Percentiles rank a stretch among this genome's conserved stretches.
Evolutionary conservation across 1,140 invertebrate species (phyloP).

Genomic region (Solenopsis invicta): DNA sequence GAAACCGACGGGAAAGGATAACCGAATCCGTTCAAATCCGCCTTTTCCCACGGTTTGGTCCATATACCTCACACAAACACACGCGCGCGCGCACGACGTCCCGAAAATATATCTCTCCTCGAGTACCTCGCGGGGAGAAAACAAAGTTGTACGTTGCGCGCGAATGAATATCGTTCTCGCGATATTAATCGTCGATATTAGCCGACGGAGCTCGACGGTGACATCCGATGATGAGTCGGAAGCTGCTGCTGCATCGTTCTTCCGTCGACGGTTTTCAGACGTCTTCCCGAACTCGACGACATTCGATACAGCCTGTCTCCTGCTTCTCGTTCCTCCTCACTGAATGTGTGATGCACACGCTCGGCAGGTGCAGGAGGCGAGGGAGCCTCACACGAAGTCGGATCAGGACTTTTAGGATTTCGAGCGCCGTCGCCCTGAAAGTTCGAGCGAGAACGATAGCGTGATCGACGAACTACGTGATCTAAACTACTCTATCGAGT

Average conservation of each 20-base stretch:
- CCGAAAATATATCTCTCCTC: neutral
- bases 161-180: constrained; percentile 34
- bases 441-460: neutral
- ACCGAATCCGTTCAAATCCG: constrained; percentile 3
- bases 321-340: neutral
- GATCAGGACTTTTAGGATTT: constrained; percentile 32
- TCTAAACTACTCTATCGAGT: constrained; percentile 43
- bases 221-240: constrained; percentile 16
- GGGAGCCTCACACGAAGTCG: constrained; percentile 18
- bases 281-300: constrained; percentile 45
- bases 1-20: constrained; percentile 12
- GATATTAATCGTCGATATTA: constrained; percentile 41
- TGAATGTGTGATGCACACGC: neutral
- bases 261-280: constrained; percentile 35
- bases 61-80: neutral
- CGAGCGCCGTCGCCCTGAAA: constrained; percentile 13
- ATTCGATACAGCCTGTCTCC: constrained; percentile 37
- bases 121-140: neutral
- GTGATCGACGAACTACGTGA: too few relatives aligned
- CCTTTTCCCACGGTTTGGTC: constrained; percentile 21
- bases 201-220: constrained; percentile 29
- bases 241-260: constrained; percentile 45
- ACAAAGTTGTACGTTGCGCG: too few relatives aligned
- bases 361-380: constrained; percentile 42
- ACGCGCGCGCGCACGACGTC: neutral